These are phyloP conservation scores for Hirtodrosophila confusa DNA, from an alignment of 2,888 invertebrate genomes.

Conservation along the genomic window DNA sequence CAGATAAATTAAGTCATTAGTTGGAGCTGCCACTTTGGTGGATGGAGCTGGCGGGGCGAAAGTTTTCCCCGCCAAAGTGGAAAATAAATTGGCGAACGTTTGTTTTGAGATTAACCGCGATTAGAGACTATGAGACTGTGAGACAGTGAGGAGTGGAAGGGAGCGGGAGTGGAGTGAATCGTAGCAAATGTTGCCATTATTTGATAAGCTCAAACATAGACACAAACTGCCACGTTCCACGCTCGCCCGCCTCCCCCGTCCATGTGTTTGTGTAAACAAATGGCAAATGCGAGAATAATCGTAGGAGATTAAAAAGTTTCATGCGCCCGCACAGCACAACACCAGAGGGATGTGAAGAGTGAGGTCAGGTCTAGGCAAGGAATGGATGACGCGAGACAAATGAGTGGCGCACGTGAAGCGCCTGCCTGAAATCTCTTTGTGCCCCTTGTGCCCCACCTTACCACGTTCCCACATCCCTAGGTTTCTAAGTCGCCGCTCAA, in stretches of 20 bases:
- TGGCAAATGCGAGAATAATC: constrained; percentile 84
- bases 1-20: constrained; percentile 85
- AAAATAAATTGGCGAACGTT: constrained; percentile 84
- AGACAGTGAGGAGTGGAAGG: constrained; percentile 14
- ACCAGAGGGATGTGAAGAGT: not conserved
- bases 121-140: constrained; percentile 72
- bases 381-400: constrained; percentile 69
- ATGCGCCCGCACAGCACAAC: constrained; percentile 52
- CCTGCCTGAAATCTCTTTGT: constrained; percentile 12
- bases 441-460: constrained; percentile 3
- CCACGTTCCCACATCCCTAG: not conserved
- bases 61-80: constrained; percentile 72
- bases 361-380: constrained; percentile 8
- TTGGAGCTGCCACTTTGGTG: constrained; percentile 73
- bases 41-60: constrained; percentile 30
- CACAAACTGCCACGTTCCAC: constrained; percentile 24
- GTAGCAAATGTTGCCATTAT: constrained; percentile 81
- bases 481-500: constrained; percentile 4
- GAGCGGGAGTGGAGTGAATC: constrained; percentile 37
- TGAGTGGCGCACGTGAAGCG: constrained; percentile 74
- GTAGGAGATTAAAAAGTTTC: constrained; percentile 82
- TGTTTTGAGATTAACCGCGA: constrained; percentile 84
- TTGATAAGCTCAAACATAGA: constrained; percentile 80
- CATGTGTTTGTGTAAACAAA: constrained; percentile 78
- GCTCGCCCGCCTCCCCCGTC: not conserved